phyloP scores from a whole-genome alignment of 2,888 invertebrate genomes.

The Saturnia japonica region DNA sequence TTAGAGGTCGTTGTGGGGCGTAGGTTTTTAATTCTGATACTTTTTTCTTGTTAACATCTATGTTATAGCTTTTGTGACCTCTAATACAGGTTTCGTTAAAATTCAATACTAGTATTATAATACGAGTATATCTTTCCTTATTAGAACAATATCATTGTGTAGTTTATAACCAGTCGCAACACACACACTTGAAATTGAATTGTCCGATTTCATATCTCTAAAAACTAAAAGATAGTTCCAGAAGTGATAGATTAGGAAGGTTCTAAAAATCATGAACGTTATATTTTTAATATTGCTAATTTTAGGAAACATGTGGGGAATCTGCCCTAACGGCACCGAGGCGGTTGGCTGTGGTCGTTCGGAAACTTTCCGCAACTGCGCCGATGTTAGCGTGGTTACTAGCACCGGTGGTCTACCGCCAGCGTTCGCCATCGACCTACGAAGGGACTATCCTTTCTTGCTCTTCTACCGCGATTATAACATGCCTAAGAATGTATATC shows the following conservation, averaged over 20 bases:
- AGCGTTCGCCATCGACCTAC: constrained; percentile 83
- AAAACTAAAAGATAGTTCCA: neutral
- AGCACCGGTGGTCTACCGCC: constrained; percentile 89
- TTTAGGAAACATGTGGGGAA: constrained; percentile 94
- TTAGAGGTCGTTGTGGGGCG: neutral
- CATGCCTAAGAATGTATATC: constrained; percentile 85
- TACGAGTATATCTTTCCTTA: neutral
- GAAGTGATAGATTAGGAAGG: neutral
- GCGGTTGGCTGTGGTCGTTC: constrained; percentile 94
- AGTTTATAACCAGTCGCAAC: neutral
- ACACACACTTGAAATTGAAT: neutral
- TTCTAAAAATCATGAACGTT: neutral
- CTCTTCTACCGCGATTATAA: constrained; percentile 88
- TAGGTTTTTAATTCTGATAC: neutral
- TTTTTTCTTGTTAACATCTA: neutral
- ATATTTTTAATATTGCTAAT: constrained; percentile 15
- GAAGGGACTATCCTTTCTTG: constrained; percentile 86
- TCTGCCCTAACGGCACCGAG: constrained; percentile 91
- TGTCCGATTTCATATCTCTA: neutral
- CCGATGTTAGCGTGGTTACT: constrained; percentile 91
- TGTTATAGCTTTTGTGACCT: neutral
- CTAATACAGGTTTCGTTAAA: constrained; percentile 5
- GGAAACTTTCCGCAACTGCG: constrained; percentile 95
- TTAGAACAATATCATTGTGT: neutral
- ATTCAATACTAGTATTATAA: neutral